A percentile compares a stretch with the other conserved stretches of the same genome.
These are phyloP conservation scores for Hippocampus comes DNA, from an alignment of 2,113 vertebrate genomes.

Conservation along the genomic window DNA sequence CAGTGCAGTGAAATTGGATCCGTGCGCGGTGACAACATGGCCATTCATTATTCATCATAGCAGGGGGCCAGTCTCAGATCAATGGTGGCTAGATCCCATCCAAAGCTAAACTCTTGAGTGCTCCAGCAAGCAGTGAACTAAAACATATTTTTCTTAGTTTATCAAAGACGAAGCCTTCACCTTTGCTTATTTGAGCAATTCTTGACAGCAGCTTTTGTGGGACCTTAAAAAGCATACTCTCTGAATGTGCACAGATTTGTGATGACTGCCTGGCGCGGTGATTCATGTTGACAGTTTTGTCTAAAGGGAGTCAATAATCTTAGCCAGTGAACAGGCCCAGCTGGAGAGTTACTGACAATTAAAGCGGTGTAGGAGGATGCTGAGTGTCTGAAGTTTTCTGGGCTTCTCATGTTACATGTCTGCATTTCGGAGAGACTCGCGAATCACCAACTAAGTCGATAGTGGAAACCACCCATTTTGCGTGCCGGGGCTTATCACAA, in stretches of 20 bases:
- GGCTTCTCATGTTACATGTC: constrained; percentile 60
- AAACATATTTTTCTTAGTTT: constrained; percentile 50
- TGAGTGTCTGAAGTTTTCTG: constrained; percentile 55
- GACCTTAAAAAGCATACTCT: constrained; percentile 7
- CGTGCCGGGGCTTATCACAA: background rate
- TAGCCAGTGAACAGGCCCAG: constrained; percentile 16
- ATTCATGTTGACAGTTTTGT: constrained; percentile 4
- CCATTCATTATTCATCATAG: constrained; percentile 75
- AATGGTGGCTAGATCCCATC: constrained; percentile 57
- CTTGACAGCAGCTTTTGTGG: constrained; percentile 26
- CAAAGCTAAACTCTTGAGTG: constrained; percentile 56
- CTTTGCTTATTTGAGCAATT: constrained; percentile 25
- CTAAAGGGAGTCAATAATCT: background rate
- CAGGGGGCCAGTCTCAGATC: constrained; percentile 60
- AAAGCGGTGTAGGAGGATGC: constrained; percentile 33
- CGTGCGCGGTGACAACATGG: constrained; percentile 65
- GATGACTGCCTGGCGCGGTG: background rate
- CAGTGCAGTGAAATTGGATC: constrained; percentile 69
- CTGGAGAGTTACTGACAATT: constrained; percentile 20
- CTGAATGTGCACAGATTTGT: background rate
- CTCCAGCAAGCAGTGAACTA: constrained; percentile 34
- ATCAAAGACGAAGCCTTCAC: constrained; percentile 45
- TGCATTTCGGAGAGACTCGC: constrained; percentile 38
- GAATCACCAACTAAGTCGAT: background rate
- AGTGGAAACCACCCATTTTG: background rate